Base-by-base conservation (phyloP, 2,888 invertebrate species). In the Metallyticus violacea region DNA sequence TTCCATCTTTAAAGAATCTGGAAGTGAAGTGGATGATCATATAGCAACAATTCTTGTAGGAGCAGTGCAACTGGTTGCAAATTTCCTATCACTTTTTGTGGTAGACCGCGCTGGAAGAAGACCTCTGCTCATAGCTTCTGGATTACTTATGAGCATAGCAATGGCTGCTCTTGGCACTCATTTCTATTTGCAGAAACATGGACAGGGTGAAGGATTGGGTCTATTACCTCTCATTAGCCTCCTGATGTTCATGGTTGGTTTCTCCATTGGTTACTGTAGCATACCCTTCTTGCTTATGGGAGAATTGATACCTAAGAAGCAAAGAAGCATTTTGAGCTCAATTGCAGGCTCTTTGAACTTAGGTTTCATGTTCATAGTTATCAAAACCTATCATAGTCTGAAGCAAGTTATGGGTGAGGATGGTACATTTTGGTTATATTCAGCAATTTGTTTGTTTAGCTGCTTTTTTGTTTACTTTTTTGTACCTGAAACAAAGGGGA, bases 401-500 rank as follows among this genome's bases (percentile, higher is more conserved):
- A 87, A 87, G 92, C 89, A 89, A 7, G 89, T 92, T n/a, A 89
- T 94, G 78, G 93, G 93, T 2, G 92, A 93, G 76, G 93, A 93
- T 1, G 93, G 93, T 1, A 93, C 93, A 7, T 94, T 94, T 90
- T 93, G 93, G 93, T 91, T 93, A 92, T 94, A 94, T 90, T 90
- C 93, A 0, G 90, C 91, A 82, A 93, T 93, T 89, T 93, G 93
- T 88, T 92, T 91, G 0, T 1, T 92, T 6, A 93, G 93, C 0
- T 93, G 93, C 89, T 90, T 93, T 89, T 94, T 94, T 90, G 94
- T 94, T 0, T 89, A 93, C 4, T 91, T 93, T 88, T 90, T 91
- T 87, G 93, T 95, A 0, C 95, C 95, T 0, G 95, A 95, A 91
- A 95, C 95, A 0, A 95, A 95, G 90, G 95, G 95, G n/a, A 95